Base-by-base conservation (phyloP, 2,113 vertebrate species). In the Phylloscopus trochiloides region DNA sequence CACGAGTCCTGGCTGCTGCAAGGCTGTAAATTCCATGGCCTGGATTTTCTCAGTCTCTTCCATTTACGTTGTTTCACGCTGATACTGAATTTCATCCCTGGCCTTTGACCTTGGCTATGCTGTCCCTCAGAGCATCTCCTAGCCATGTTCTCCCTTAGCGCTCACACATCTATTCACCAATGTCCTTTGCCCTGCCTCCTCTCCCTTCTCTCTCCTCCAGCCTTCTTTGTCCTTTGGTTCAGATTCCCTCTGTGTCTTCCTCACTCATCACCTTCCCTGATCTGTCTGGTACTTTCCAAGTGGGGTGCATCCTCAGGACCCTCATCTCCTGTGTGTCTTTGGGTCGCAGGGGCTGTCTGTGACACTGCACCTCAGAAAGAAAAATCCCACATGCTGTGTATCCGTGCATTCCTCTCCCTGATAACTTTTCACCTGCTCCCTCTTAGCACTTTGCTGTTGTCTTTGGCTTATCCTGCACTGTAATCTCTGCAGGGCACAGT, bases 381-480 rank as follows among this genome's bases (percentile, higher is more conserved):
- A 88, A 73, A 80, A 43, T 10, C 78, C 43, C 75, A 34, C 26
- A 5, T 14, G 6, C 50, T 67, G 42, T 5, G 0, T 78, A 38
- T 95, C 84, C n/a, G 17, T 73, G 63, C 68, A 28, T 75, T 82
- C 29, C 31, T 93, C 32, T 71, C 59, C 66, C 36, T n/a, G 43
- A 67, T 96, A 78, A 62, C 80, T 88, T 94, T 68, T 92, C 88
- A 90, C 94, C 88, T 88, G 92, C 83, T 97, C 88, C 80, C 55
- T 95, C 82, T 86, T 93, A 95, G 82, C 94, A 92, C 96, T 90
- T 88, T 22, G 71, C 80, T 95, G 94, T 96, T 92, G 94, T 87
- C 84, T 95, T 96, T 96, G 91, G 89, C 87, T 97, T 96, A 74
- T 92, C 92, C 77, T 15, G 42, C 82, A 9, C 3, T 5, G 45